A percentile compares a stretch with the other conserved stretches of the same genome.
Evolutionary conservation across 1,140 invertebrate genomes (phyloP).

Genomic region (Bactericera cockerelli): DNA sequence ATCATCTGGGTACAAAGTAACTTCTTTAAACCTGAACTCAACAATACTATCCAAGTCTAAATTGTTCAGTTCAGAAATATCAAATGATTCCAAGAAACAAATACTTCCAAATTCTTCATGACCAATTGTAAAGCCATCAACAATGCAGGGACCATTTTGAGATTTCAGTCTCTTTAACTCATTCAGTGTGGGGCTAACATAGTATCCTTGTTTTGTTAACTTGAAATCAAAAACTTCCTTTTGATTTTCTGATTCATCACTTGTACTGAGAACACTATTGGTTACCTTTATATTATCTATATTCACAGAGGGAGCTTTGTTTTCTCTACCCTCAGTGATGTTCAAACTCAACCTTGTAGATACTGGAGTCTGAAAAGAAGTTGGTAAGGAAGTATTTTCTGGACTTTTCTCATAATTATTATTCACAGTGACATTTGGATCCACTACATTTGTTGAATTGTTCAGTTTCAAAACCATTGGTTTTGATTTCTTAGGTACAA

Average conservation of each 20-base stretch:
- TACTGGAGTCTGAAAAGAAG: background rate
- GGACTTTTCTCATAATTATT: too few relatives aligned
- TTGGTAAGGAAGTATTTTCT: too few relatives aligned
- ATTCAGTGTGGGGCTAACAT: conserved; percentile 64
- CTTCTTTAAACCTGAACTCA: conserved; percentile 59
- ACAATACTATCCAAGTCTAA: conserved; percentile 46
- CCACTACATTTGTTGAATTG: background rate
- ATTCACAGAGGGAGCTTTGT: background rate
- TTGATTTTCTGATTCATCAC: background rate
- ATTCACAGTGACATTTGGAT: background rate
- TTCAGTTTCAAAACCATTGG: background rate
- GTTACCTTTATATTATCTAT: background rate
- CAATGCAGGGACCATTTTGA: conserved; percentile 61
- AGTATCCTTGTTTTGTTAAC: conserved; percentile 60
- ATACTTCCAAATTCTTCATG: conserved; percentile 84
- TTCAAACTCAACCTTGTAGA: background rate
- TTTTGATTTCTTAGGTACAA: conserved; percentile 12
- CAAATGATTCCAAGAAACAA: conserved; percentile 68
- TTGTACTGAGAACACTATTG: background rate
- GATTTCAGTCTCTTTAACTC: conserved; percentile 46
- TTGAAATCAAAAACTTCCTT: conserved; percentile 33
- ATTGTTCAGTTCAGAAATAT: conserved; percentile 76
- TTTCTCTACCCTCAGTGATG: background rate
- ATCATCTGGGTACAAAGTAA: conserved; percentile 42
- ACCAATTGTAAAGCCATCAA: conserved; percentile 83